These are phyloP conservation scores for Dendronephthya gigantea DNA, from an alignment of 64 coral and sea anemone species.

Conservation along the genomic window DNA sequence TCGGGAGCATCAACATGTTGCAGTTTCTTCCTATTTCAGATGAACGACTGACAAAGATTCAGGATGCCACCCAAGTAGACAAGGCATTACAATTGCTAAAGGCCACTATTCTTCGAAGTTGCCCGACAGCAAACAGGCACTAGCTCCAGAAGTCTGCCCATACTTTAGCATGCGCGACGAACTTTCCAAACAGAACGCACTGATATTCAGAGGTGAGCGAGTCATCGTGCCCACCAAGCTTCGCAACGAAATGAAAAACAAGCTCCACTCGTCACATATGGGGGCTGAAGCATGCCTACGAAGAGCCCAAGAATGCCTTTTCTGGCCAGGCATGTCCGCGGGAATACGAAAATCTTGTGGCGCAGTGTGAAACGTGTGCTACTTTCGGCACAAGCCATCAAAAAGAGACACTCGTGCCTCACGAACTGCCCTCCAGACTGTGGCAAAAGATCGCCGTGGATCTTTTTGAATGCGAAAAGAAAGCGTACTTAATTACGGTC, in stretches of 20 bases:
- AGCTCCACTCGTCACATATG: neutral
- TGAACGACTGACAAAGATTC: neutral
- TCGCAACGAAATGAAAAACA: neutral
- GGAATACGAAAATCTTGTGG: neutral
- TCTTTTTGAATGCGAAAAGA: neutral
- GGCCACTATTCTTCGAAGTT: neutral
- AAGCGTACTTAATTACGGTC: neutral
- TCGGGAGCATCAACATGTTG: neutral
- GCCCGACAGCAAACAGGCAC: neutral
- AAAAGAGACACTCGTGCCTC: constrained; percentile 4
- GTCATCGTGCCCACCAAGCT: constrained; percentile 2
- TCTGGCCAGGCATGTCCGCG: constrained; percentile 1
- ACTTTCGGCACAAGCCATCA: neutral
- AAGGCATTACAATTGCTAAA: neutral
- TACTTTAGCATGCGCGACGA: neutral
- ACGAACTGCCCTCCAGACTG: neutral
- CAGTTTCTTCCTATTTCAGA: neutral
- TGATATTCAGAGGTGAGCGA: constrained; percentile 7
- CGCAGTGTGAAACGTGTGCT: neutral
- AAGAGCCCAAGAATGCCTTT: constrained; percentile 8
- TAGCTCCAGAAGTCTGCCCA: neutral
- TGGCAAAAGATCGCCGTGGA: constrained; percentile 7
- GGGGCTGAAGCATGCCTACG: neutral
- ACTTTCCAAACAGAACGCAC: neutral
- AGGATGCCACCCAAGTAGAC: neutral